These are phyloP conservation scores for Drosophila mayaguana DNA, from an alignment of 2,888 invertebrate genomes.

Conservation along the genomic window DNA sequence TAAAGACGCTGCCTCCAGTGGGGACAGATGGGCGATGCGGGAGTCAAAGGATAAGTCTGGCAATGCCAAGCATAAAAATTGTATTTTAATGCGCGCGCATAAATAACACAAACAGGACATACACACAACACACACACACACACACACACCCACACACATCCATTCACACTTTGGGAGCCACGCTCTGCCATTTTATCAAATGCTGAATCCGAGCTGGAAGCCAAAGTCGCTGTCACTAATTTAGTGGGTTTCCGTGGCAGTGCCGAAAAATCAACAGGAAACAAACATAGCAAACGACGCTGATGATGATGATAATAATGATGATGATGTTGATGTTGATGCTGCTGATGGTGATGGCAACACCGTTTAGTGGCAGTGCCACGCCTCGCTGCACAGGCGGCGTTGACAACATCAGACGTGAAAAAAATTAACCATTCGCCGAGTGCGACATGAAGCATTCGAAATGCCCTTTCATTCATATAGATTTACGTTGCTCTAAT, in stretches of 20 bases:
- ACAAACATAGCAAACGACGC: constrained; percentile 65
- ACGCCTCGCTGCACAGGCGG: constrained; percentile 68
- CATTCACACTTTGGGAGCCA: constrained; percentile 32
- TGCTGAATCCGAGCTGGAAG: constrained; percentile 63
- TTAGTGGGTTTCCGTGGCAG: constrained; percentile 69
- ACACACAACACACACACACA: constrained; percentile 30
- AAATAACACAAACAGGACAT: constrained; percentile 78
- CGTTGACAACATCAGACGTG: constrained; percentile 58
- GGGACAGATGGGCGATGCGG: constrained; percentile 16
- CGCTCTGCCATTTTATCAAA: constrained; percentile 72
- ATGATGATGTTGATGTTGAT: constrained; percentile 31
- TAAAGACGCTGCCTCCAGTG: constrained; percentile 67
- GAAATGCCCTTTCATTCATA: constrained; percentile 8
- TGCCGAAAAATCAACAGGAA: constrained; percentile 81
- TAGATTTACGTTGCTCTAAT: neutral
- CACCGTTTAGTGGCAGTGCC: constrained; percentile 64
- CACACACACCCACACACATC: constrained; percentile 18
- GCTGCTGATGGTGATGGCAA: constrained; percentile 45
- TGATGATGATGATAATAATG: constrained; percentile 34
- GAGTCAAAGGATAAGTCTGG: constrained; percentile 78
- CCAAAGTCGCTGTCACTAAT: constrained; percentile 74
- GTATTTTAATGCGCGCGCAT: constrained; percentile 80
- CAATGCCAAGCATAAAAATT: constrained; percentile 77
- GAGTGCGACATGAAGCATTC: neutral
- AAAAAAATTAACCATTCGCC: constrained; percentile 9